phyloP scores from a whole-genome alignment of 2,113 vertebrate species.

The Dryoscopus gambensis region DNA sequence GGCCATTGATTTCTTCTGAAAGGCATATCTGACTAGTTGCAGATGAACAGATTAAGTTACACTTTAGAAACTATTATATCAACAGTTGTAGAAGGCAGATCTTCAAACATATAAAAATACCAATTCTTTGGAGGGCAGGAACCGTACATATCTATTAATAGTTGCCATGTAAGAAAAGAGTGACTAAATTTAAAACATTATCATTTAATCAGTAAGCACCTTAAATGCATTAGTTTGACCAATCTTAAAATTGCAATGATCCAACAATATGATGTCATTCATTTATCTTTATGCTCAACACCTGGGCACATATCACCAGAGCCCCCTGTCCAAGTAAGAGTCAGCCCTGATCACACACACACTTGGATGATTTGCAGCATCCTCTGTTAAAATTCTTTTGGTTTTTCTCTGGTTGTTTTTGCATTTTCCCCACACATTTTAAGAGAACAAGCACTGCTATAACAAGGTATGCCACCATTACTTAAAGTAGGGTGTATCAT shows the following conservation, averaged over 20 bases:
- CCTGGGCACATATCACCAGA: rapidly evolving
- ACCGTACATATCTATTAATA: not conserved
- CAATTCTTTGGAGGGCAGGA: not conserved
- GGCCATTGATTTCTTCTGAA: not conserved
- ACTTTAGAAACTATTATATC: not conserved
- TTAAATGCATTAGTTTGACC: not conserved
- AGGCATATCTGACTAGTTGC: not conserved
- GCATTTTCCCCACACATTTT: not conserved
- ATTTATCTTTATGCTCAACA: not conserved
- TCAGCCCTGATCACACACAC: not conserved
- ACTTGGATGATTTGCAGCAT: not conserved
- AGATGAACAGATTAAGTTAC: not conserved
- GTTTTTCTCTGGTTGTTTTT: not conserved
- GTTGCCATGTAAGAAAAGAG: not conserved
- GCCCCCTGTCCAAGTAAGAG: not conserved
- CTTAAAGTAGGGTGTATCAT: not conserved
- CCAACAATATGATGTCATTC: not conserved
- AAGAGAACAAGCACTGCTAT: not conserved
- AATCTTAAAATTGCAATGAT: not conserved
- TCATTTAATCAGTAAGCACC: not conserved
- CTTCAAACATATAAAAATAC: not conserved
- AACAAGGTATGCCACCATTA: not conserved
- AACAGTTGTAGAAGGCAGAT: not conserved
- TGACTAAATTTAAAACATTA: not conserved
- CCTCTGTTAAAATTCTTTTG: not conserved